Evolutionary conservation across 2,888 invertebrate genomes (phyloP).

Genomic region (Scaptomyza tumidula): DNA sequence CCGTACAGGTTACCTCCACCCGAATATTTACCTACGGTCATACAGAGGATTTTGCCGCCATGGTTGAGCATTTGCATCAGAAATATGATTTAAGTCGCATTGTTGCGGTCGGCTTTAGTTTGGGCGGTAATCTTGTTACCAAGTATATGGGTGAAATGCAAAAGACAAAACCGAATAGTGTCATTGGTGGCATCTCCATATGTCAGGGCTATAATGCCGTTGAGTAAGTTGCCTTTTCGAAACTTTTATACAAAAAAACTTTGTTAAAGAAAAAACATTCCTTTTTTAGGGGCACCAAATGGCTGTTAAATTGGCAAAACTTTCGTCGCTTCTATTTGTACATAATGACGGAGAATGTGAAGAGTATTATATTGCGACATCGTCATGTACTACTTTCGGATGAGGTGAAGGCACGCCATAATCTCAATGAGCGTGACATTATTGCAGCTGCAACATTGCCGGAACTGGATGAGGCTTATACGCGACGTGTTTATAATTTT

Average conservation of each 20-base stretch:
- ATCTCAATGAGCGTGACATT: constrained; percentile 92
- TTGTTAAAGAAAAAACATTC: too few species aligned
- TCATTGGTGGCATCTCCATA: constrained; percentile 95
- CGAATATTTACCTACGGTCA: constrained; percentile 97
- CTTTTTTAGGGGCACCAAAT: constrained; percentile 89
- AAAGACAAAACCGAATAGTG: constrained; percentile 87
- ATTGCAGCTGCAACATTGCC: constrained; percentile 94
- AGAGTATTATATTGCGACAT: constrained; percentile 93
- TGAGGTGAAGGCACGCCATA: constrained; percentile 88
- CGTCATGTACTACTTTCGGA: constrained; percentile 90
- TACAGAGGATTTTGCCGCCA: constrained; percentile 94
- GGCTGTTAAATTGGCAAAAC: constrained; percentile 94
- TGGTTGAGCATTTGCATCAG: constrained; percentile 90
- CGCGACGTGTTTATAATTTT: constrained; percentile 91
- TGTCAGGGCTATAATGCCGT: constrained; percentile 97
- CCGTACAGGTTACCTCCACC: constrained; percentile 93
- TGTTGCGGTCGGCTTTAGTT: constrained; percentile 95
- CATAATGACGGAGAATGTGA: constrained; percentile 96
- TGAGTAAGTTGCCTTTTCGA: constrained; percentile 87
- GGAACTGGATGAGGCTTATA: constrained; percentile 95
- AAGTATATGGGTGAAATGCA: constrained; percentile 94
- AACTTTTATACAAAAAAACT: neutral
- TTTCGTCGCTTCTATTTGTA: constrained; percentile 95
- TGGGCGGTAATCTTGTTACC: constrained; percentile 96
- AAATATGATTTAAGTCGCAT: constrained; percentile 91